A percentile compares a stretch with the other conserved stretches of the same genome.
Evolutionary conservation across 2,888 invertebrate genomes (phyloP).

Genomic region (Lasioglossum malachurum): DNA sequence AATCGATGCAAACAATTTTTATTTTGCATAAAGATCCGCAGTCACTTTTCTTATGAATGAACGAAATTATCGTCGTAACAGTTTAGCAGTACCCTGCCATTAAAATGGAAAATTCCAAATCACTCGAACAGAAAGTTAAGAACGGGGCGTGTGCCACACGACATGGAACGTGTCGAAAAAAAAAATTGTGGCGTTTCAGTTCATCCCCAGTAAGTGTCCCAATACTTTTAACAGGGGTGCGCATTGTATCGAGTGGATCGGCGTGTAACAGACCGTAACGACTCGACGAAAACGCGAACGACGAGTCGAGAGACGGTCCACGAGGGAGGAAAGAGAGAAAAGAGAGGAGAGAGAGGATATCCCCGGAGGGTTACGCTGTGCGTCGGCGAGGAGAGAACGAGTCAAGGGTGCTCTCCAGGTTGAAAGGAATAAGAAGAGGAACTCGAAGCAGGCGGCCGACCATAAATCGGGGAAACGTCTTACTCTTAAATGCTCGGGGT

Average conservation of each 20-base stretch:
- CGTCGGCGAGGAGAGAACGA: slow-evolving; percentile 28
- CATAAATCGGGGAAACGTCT: slow-evolving; percentile 78
- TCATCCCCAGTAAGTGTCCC: not conserved
- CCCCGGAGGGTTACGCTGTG: slow-evolving; percentile 5
- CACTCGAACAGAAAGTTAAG: not conserved
- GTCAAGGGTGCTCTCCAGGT: slow-evolving; percentile 58
- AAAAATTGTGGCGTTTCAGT: not conserved
- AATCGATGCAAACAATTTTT: too few species aligned
- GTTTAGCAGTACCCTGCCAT: too few species aligned
- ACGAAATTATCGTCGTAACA: too few species aligned
- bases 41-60: too few species aligned
- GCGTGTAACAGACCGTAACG: not conserved
- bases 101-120: not conserved
- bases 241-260: not conserved
- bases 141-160: not conserved
- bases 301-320: not conserved
- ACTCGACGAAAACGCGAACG: not conserved
- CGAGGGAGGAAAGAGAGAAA: not conserved
- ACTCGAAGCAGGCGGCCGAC: slow-evolving; percentile 51
- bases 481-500: slow-evolving; percentile 74
- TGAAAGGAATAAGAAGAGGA: slow-evolving; percentile 56
- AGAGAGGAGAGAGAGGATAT: not conserved
- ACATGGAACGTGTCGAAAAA: not conserved
- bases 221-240: slow-evolving; percentile 59
- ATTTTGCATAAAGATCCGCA: too few species aligned